Base-by-base conservation (phyloP, 2,797 vertebrate species). In the Helarctos malayanus region DNA sequence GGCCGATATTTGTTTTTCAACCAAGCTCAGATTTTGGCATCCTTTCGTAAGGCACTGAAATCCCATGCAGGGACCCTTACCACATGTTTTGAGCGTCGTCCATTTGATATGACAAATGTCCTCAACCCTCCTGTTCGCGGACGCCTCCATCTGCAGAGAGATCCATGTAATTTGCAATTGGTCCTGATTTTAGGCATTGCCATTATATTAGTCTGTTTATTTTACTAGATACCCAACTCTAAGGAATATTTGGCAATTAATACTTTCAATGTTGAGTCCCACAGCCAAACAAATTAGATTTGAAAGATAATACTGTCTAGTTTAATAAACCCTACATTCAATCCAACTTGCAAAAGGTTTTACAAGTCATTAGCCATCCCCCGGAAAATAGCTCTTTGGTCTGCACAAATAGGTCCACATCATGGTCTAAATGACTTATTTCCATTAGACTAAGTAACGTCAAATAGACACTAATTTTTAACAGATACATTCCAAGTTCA, bases 291-390 rank as follows among this genome's bases (percentile, higher is more conserved):
- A 87, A 90, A 82, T 75, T 86, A 71, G 88, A 49, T 59, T 69
- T 83, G 52, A 82, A 63, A 82, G 45, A 86, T 65, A 19, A 13
- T 35, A 45, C 35, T 45, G 7, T 57, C 61, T 75, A 10, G 13
- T 92, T 95, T 41, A 80, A 84, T 87, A 56, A 96, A 27, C 32
- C 14, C 65, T 65, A 89, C 32, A 85, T 79, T 79, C 88, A 93
- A 86, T 73, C 15, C 49, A 65, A 79, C 47, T 45, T 81, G 10
- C 5, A 71, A 93, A 81, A 47, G 0, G 5, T 59, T 91, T 95
- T 76, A 35, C 45, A 86, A 89, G 25, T 92, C 38, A 89, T 52
- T 91, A 86, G 16, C 29, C 38, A 86, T 63, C 73, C n/a, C 25
- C 38, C 89, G 54, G 49, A 81, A 89, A 79, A 86, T 32, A 68